A percentile compares a stretch with the other conserved stretches of the same genome.
phyloP scores from a whole-genome alignment of 2,888 invertebrate genomes.

The Lysandra coridon region DNA sequence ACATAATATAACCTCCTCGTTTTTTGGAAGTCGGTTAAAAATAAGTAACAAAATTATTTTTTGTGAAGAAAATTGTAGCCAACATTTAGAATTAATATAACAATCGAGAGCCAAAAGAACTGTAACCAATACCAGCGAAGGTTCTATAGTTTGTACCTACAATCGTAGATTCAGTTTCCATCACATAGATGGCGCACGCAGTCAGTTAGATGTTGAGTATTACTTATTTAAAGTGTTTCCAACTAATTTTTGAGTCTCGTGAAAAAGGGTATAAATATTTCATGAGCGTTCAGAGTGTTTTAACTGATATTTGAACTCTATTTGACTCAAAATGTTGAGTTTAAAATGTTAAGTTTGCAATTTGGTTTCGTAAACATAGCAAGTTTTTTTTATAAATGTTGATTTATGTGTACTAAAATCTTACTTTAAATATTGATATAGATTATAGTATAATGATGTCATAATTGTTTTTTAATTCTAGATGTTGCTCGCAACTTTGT shows the following conservation, averaged over 20 bases:
- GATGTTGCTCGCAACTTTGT: too few relatives aligned
- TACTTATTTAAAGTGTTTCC: constrained; percentile 15
- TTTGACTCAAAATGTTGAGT: not conserved
- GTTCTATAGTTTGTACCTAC: not conserved
- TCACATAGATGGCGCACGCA: not conserved
- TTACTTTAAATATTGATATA: not conserved
- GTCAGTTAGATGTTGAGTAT: not conserved
- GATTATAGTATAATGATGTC: not conserved
- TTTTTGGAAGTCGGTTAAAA: too few relatives aligned
- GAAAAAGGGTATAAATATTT: constrained; percentile 5
- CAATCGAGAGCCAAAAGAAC: not conserved
- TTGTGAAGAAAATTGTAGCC: too few relatives aligned
- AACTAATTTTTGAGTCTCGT: constrained; percentile 6
- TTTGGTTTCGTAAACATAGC: not conserved
- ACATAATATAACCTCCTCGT: too few relatives aligned
- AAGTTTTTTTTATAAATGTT: not conserved
- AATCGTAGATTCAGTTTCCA: not conserved
- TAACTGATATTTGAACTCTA: constrained; percentile 1
- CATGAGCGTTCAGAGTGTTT: constrained; percentile 3
- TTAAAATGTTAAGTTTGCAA: not conserved
- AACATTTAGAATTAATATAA: not conserved
- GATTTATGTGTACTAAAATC: not conserved
- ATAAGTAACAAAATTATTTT: too few relatives aligned
- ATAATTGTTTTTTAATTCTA: too few relatives aligned
- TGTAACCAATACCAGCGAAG: not conserved